Percentiles rank a stretch among this genome's conserved stretches.
Conservation (phyloP, 2,113 vertebrate species). For the Rafetus swinhoei region DNA sequence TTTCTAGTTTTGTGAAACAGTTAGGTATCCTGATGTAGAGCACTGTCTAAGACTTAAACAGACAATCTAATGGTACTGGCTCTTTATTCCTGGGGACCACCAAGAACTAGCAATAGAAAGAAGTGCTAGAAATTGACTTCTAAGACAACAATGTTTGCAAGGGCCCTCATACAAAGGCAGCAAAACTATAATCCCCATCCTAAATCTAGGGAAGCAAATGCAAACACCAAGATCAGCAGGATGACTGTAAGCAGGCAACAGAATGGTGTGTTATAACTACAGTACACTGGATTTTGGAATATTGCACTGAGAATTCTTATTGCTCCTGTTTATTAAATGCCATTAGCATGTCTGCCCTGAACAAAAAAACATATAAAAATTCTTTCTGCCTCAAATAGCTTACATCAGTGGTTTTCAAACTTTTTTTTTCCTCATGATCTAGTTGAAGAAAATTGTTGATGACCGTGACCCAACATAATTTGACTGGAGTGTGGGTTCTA, state of each 20-base stretch:
- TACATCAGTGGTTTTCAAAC: not conserved
- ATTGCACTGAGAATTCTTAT: not conserved
- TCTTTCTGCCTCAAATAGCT: not conserved
- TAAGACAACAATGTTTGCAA: not conserved
- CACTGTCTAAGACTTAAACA: not conserved
- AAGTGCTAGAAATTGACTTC: constrained; percentile 15
- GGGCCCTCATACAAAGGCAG: not conserved
- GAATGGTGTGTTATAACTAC: not conserved
- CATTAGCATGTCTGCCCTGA: not conserved
- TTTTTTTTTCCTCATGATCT: too few relatives aligned
- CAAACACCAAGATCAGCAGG: not conserved
- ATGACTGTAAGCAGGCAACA: not conserved
- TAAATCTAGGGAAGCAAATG: constrained; percentile 17
- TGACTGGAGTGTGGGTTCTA: too few relatives aligned
- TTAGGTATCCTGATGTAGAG: not conserved
- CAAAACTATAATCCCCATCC: not conserved
- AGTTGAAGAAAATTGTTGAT: too few relatives aligned
- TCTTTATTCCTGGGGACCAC: not conserved
- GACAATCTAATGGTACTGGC: not conserved
- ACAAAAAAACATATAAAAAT: not conserved
- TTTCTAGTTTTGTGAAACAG: not conserved
- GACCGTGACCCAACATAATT: too few relatives aligned
- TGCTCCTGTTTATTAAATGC: not conserved
- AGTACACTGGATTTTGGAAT: not conserved
- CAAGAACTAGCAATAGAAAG: not conserved